A percentile compares a stretch with the other conserved stretches of the same genome.
Conservation (phyloP, 2,113 vertebrate species). For the Neoarius graeffei region DNA sequence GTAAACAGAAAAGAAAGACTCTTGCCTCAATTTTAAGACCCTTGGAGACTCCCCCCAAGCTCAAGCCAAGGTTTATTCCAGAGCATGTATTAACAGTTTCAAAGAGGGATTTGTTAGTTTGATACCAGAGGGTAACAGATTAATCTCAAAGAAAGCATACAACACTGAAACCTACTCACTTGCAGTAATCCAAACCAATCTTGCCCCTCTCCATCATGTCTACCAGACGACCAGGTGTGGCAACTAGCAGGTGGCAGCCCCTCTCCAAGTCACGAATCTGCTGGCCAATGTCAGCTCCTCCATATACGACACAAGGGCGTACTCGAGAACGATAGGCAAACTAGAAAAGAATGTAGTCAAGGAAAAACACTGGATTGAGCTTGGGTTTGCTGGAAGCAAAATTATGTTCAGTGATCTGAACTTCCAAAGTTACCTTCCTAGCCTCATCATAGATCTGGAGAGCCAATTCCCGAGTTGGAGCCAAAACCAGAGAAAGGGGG, state of each 20-base stretch:
- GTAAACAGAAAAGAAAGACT: neutral
- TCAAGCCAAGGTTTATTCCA: neutral
- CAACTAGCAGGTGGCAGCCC: conserved; percentile 94
- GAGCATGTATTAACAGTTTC: neutral
- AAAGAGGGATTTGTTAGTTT: neutral
- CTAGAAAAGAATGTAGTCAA: conserved; percentile 62
- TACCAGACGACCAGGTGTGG: conserved; percentile 92
- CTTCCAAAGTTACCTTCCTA: conserved; percentile 79
- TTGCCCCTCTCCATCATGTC: conserved; percentile 99
- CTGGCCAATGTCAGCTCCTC: conserved; percentile 95
- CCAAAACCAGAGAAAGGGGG: conserved; percentile 91
- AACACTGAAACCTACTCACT: conserved; percentile 69
- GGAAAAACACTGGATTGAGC: no score
- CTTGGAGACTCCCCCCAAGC: neutral
- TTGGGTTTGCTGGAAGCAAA: neutral
- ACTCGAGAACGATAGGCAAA: conserved; percentile 94
- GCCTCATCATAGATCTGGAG: conserved; percentile 97
- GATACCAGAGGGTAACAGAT: neutral
- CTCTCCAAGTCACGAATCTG: conserved; percentile 95
- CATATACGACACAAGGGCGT: conserved; percentile 95
- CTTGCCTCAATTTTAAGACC: neutral
- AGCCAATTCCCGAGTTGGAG: conserved; percentile 93
- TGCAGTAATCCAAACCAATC: conserved; percentile 96
- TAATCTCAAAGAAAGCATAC: conserved; percentile 32
- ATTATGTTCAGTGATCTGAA: neutral